phyloP scores from a whole-genome alignment of 2,797 vertebrate species.

The Salarias fasciatus region DNA sequence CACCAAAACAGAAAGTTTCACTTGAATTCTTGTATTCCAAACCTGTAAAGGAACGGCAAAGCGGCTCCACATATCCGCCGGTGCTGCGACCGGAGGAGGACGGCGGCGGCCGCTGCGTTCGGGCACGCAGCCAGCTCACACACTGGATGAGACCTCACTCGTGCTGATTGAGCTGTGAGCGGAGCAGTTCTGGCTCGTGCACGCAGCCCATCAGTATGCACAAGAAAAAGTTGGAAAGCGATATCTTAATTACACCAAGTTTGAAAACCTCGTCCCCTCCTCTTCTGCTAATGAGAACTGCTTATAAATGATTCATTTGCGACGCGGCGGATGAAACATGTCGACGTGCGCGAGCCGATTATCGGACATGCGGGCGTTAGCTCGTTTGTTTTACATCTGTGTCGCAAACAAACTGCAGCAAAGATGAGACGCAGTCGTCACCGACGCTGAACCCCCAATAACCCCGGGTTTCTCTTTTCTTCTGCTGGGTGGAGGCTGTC shows the following conservation, averaged over 20 bases:
- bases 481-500: constrained; percentile 47
- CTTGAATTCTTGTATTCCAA: neutral
- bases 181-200: constrained; percentile 15
- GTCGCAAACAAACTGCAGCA: constrained; percentile 47
- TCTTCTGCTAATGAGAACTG: constrained; percentile 31
- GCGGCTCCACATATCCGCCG: neutral
- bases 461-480: constrained; percentile 48
- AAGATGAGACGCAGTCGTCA: constrained; percentile 47
- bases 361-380: constrained; percentile 21
- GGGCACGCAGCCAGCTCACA: neutral
- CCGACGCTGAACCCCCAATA: constrained; percentile 63
- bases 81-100: neutral
- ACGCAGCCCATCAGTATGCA: constrained; percentile 15
- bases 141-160: constrained; percentile 9
- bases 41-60: neutral
- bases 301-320: constrained; percentile 52
- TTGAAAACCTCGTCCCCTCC: constrained; percentile 13
- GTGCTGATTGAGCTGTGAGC: constrained; percentile 7
- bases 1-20: no score
- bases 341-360: constrained; percentile 24
- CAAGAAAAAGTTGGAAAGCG: constrained; percentile 10
- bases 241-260: constrained; percentile 54
- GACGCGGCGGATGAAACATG: constrained; percentile 37
- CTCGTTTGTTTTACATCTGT: constrained; percentile 21
- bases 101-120: neutral